Base-by-base conservation (phyloP, 2,888 invertebrate genomes). In the Fragum sueziense region DNA sequence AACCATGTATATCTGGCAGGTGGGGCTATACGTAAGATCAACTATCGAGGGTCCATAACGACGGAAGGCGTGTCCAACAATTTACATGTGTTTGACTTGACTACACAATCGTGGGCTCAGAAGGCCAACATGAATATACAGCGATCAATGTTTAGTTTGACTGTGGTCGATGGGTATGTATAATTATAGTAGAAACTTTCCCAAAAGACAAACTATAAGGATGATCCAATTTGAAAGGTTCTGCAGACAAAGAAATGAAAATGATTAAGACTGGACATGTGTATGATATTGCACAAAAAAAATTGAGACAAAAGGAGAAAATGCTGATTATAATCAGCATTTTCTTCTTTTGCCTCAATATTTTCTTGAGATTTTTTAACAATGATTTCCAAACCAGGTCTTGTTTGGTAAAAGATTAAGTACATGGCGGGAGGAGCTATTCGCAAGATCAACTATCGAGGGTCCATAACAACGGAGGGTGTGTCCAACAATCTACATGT, bases 121-220 rank as follows among this genome's bases (percentile, higher is more conserved):
- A 93, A 94, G 91, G 93, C 94, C 37, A 92, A 93, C 62, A 94
- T 95, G 94, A 89, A 92, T 52, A 89, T 93, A 73, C 92, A 94
- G 3, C 87, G 94, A 37, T 94, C 94, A 22, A 94, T 94, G 92
- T 92, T 94, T 74, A 93, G 93, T 70, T 88, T 94, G 51, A 94
- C 93, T 17, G 92, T 94, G 82, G 91, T 94, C 51, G 94, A 94
- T 91, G 94, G 94, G 84, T 94, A 85, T 72, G 89, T 86, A 6
- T 11, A 54, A n/a, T 11, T 25, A 6, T 54, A 11, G 11, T 2
- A 11, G 22, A 2, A 25, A 25, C 25, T 6, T 25, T 2, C 25
- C 22, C 2, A 20, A 3, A 54, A 11, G 11, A 17, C 11, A 41
- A 9, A 41, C 9, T 41, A 41, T 9, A 41, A 17, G 17, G 17